These are phyloP conservation scores for Pogonomyrmex californicus DNA, from an alignment of 1,140 invertebrate genomes.

Conservation along the genomic window DNA sequence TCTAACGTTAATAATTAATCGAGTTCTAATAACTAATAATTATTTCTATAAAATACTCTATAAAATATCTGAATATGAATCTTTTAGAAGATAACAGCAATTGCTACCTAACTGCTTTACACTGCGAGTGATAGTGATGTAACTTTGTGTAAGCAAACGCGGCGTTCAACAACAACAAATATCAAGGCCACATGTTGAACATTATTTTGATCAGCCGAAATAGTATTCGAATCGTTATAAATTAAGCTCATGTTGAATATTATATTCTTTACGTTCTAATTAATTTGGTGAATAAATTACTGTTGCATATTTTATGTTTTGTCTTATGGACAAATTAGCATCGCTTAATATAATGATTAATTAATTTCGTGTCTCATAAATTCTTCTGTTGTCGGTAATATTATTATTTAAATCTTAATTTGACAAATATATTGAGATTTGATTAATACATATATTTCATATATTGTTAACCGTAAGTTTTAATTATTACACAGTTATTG, in stretches of 20 bases:
- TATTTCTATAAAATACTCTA: too few species aligned
- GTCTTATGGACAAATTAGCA: background rate
- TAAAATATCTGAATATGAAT: too few species aligned
- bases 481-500: background rate
- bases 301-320: background rate
- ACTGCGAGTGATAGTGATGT: too few species aligned
- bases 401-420: background rate
- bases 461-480: background rate
- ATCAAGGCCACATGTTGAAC: background rate
- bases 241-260: background rate
- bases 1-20: too few species aligned
- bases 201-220: background rate
- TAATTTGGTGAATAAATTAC: background rate
- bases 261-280: background rate
- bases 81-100: too few species aligned
- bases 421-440: background rate
- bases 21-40: too few species aligned
- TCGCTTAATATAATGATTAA: background rate
- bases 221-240: background rate
- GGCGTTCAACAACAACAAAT: background rate
- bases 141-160: too few species aligned
- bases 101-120: too few species aligned
- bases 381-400: background rate
- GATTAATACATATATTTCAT: background rate
- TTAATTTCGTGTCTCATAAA: background rate